Conservation (phyloP, 2,888 invertebrate species). For the Harpalus rufipes region DNA sequence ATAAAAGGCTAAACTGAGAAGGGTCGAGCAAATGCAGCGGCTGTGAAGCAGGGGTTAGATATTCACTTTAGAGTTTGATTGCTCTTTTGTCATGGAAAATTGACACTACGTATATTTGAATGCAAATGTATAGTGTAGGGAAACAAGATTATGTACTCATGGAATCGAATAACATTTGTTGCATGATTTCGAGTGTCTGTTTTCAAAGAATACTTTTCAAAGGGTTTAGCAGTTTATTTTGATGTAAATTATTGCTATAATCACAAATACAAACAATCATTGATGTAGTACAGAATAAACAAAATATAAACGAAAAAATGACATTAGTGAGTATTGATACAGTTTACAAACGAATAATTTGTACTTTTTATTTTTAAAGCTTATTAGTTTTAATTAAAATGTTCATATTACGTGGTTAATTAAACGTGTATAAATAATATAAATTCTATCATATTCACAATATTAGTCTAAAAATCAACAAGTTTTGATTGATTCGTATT, state of each 20-base stretch:
- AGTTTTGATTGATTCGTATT: no score
- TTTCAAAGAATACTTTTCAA: slow-evolving; percentile 24
- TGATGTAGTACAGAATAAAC: background rate
- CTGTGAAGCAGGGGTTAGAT: slow-evolving; percentile 33
- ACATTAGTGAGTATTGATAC: no score
- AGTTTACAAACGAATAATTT: no score
- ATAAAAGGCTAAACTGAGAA: slow-evolving; percentile 4
- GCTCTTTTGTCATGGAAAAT: slow-evolving; percentile 61
- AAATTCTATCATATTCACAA: no score
- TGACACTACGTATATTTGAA: slow-evolving; percentile 54
- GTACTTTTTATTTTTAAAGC: no score
- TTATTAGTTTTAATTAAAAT: no score
- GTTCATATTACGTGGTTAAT: no score
- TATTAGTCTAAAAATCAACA: no score
- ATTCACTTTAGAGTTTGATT: slow-evolving; percentile 37
- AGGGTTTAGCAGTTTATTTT: slow-evolving; percentile 14
- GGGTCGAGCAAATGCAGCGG: slow-evolving; percentile 6
- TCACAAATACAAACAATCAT: slow-evolving; percentile 10
- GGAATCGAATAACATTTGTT: slow-evolving; percentile 50
- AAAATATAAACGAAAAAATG: background rate
- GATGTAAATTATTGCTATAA: slow-evolving; percentile 3
- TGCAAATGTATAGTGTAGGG: slow-evolving; percentile 20
- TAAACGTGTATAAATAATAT: no score
- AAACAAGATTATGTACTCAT: slow-evolving; percentile 35
- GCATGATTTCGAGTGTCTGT: slow-evolving; percentile 34